Conservation (phyloP, 2,113 vertebrate genomes). For the Pavo muticus region DNA sequence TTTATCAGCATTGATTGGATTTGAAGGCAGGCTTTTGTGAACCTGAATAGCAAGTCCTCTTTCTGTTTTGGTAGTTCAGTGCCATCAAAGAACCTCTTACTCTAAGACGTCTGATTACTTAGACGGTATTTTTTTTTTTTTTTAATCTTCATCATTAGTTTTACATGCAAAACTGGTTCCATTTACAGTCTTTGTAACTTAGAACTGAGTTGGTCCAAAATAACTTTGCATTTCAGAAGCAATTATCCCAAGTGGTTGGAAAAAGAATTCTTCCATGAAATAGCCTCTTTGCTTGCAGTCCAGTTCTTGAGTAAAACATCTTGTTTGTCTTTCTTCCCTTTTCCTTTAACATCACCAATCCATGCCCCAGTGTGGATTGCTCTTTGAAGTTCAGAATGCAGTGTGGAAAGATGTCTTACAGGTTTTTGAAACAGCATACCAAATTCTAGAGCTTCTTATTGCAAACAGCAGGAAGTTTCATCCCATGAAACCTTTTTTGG, state of each 20-base stretch:
- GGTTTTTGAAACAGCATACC: neutral
- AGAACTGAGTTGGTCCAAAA: neutral
- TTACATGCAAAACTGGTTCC: neutral
- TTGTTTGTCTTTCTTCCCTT: neutral
- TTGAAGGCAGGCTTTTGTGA: slow-evolving; percentile 29
- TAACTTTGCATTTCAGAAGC: slow-evolving; percentile 17
- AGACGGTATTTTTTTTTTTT: neutral
- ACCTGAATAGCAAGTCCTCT: neutral
- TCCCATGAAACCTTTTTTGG: neutral
- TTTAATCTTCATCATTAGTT: neutral
- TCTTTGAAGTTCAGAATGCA: neutral
- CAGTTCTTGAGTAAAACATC: neutral
- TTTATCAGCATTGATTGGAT: slow-evolving; percentile 36
- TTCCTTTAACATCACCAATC: neutral
- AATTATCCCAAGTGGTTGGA: neutral
- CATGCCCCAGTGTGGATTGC: neutral
- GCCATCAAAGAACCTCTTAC: neutral
- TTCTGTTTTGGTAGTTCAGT: neutral
- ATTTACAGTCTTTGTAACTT: neutral
- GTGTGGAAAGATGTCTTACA: neutral
- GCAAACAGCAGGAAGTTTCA: neutral
- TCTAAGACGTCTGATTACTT: slow-evolving; percentile 8
- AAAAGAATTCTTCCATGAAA: slow-evolving; percentile 1
- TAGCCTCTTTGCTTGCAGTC: neutral
- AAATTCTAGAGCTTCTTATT: neutral